phyloP scores from a whole-genome alignment of 2,888 invertebrate genomes.

The Baronia brevicornis region DNA sequence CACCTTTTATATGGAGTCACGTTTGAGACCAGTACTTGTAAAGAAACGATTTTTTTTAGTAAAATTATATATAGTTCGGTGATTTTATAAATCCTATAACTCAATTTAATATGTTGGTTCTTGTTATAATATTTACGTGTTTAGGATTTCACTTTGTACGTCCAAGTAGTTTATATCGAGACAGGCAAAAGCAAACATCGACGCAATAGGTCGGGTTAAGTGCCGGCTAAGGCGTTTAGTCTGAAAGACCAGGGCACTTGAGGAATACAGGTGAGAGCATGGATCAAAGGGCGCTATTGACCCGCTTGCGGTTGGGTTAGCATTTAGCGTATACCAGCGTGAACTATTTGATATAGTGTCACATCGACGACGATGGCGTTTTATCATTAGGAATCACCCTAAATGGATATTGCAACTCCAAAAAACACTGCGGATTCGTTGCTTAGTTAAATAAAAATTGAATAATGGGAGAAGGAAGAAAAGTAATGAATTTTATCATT shows the following conservation, averaged over 20 bases:
- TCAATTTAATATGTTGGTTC: slow-evolving; percentile 10
- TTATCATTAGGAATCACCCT: too few relatives aligned
- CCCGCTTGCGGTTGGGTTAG: slow-evolving; percentile 51
- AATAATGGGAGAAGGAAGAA: too few relatives aligned
- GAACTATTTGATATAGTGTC: slow-evolving; percentile 9
- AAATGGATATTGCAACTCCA: too few relatives aligned
- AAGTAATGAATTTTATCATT: too few relatives aligned
- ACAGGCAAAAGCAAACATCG: slow-evolving; percentile 45
- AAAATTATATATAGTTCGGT: too few relatives aligned
- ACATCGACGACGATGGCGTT: too few relatives aligned
- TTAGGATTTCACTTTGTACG: slow-evolving; percentile 8
- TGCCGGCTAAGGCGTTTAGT: slow-evolving; percentile 47
- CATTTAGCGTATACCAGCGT: slow-evolving; percentile 36
- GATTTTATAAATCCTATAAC: slow-evolving; percentile 12
- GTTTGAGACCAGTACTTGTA: too few relatives aligned
- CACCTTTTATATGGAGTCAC: slow-evolving; percentile 42
- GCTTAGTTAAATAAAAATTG: too few relatives aligned
- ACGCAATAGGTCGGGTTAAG: slow-evolving; percentile 36
- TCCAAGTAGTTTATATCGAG: slow-evolving; percentile 21
- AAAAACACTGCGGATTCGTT: too few relatives aligned
- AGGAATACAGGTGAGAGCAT: slow-evolving; percentile 54
- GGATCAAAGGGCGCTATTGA: slow-evolving; percentile 69
- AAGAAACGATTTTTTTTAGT: too few relatives aligned
- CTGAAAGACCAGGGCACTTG: slow-evolving; percentile 54
- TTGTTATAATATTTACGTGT: slow-evolving; percentile 6